Evolutionary conservation across 2,113 vertebrate species (phyloP).

Genomic region (Bothrops jararaca): DNA sequence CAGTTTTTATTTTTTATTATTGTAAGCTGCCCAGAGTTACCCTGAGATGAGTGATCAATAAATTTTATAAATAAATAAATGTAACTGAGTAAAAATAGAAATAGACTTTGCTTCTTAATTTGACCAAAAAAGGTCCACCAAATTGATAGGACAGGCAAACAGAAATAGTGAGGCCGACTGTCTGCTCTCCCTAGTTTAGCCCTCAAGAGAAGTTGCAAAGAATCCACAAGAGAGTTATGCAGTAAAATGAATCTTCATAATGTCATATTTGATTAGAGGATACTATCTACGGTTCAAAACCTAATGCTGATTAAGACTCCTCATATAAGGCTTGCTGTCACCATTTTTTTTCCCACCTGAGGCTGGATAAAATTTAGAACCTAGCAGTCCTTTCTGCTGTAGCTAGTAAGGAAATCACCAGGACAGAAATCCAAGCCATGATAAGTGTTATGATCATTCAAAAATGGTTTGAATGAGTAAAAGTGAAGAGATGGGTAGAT

Average conservation of each 20-base stretch:
- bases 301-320: neutral
- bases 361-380: neutral
- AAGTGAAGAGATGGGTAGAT: neutral
- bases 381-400: neutral
- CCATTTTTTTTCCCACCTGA: neutral
- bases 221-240: neutral
- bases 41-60: neutral
- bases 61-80: neutral
- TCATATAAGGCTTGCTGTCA: neutral
- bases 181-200: neutral
- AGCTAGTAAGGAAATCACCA: neutral
- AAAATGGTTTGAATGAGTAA: neutral
- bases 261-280: neutral
- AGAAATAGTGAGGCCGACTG: neutral
- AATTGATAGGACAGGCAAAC: neutral
- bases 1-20: neutral
- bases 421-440: neutral
- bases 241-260: neutral
- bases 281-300: neutral
- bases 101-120: neutral
- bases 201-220: neutral
- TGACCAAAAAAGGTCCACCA: neutral
- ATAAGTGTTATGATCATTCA: neutral
- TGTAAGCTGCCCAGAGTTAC: neutral
- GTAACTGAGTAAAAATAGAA: neutral